phyloP scores from a whole-genome alignment of 2,888 invertebrate species.

The Hybos culiciformis region DNA sequence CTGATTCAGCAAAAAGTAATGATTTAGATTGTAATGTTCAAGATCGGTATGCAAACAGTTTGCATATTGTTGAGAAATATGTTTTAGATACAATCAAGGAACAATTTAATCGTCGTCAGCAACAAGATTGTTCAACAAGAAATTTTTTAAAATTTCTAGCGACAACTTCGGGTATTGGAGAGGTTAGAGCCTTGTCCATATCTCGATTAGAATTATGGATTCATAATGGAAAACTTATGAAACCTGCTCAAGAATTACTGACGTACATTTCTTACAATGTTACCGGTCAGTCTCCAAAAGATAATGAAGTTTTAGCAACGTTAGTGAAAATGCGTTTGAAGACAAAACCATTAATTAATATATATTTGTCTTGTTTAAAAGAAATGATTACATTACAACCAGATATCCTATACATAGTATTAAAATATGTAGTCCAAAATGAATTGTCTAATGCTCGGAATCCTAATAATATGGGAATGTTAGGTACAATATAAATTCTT shows the following conservation, averaged over 20 bases:
- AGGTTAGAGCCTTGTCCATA: constrained; percentile 40
- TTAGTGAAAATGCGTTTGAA: constrained; percentile 84
- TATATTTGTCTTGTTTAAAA: constrained; percentile 78
- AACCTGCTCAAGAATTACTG: constrained; percentile 81
- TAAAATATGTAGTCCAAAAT: constrained; percentile 89
- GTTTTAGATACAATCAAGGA: constrained; percentile 81
- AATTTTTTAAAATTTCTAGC: constrained; percentile 78
- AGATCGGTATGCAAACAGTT: constrained; percentile 40
- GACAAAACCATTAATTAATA: constrained; percentile 80
- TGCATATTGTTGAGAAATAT: constrained; percentile 47
- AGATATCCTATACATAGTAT: constrained; percentile 67
- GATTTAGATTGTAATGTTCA: constrained; percentile 37
- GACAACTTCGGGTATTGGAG: constrained; percentile 72
- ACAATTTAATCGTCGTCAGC: constrained; percentile 70
- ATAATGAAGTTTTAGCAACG: constrained; percentile 65
- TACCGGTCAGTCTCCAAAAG: constrained; percentile 49
- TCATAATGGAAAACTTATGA: constrained; percentile 88
- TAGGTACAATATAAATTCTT: constrained; percentile 32
- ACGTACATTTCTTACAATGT: constrained; percentile 87
- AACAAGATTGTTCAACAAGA: constrained; percentile 74
- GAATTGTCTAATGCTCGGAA: constrained; percentile 85
- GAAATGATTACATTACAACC: constrained; percentile 78
- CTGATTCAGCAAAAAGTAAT: constrained; percentile 31
- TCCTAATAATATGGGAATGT: constrained; percentile 88
- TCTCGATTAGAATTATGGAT: constrained; percentile 79